Conservation (phyloP, 2,888 invertebrate species). For the Cantharis lateralis region DNA sequence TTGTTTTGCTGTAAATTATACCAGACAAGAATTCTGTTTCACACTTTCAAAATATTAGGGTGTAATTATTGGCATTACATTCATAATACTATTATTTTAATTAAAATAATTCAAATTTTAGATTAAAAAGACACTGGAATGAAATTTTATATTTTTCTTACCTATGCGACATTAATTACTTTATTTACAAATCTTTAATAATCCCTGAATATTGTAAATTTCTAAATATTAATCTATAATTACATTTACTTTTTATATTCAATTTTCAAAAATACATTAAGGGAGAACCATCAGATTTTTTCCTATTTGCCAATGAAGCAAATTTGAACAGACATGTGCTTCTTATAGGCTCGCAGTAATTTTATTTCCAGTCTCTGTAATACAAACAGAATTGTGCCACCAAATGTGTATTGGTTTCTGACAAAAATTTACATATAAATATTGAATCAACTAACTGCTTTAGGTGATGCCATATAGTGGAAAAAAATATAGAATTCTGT, state of each 20-base stretch:
- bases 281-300: not conserved
- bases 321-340: not conserved
- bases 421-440: constrained; percentile 2
- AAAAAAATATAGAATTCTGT: not conserved
- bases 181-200: not conserved
- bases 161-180: not conserved
- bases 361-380: not conserved
- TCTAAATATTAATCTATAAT: not conserved
- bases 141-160: not conserved
- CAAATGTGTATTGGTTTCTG: constrained; percentile 3
- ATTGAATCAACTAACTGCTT: not conserved
- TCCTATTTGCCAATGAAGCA: not conserved
- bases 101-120: not conserved
- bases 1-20: not conserved
- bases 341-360: not conserved
- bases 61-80: not conserved
- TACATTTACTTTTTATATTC: not conserved
- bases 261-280: not conserved
- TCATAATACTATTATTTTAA: not conserved
- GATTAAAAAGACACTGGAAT: no score
- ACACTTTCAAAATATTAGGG: not conserved
- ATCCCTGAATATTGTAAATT: not conserved
- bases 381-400: not conserved
- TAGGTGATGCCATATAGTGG: not conserved
- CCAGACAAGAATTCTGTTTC: not conserved